phyloP scores from a whole-genome alignment of 1,140 invertebrate genomes.

The Mercenaria mercenaria region DNA sequence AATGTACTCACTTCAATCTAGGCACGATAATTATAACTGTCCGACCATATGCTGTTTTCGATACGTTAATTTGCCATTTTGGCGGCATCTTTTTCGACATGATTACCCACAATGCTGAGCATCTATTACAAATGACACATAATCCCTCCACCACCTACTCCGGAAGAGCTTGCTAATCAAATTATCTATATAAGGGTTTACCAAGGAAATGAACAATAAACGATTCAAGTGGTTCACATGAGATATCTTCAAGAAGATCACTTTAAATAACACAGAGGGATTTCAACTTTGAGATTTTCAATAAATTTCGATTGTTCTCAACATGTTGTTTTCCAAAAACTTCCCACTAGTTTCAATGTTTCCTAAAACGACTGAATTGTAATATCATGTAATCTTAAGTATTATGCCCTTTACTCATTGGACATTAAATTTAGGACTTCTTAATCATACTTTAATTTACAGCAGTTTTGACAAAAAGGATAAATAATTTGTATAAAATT shows the following conservation, averaged over 20 bases:
- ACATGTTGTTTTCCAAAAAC: neutral
- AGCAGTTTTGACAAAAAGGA: too few species aligned
- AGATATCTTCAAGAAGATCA: neutral
- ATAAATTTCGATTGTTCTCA: neutral
- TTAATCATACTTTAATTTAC: too few species aligned
- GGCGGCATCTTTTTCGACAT: conserved; percentile 25
- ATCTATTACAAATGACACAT: neutral
- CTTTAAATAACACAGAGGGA: neutral
- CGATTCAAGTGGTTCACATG: conserved; percentile 9
- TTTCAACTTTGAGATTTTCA: neutral
- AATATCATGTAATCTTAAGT: too few species aligned
- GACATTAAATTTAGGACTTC: too few species aligned
- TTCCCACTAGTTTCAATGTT: neutral
- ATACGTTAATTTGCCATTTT: neutral
- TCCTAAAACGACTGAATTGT: neutral
- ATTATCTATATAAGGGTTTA: neutral
- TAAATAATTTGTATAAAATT: too few species aligned
- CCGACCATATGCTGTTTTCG: neutral
- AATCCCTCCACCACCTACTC: neutral
- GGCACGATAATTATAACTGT: neutral
- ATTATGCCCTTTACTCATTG: too few species aligned
- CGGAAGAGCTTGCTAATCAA: neutral
- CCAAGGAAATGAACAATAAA: neutral
- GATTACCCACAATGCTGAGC: neutral
- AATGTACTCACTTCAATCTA: conserved; percentile 3